phyloP scores from a whole-genome alignment of 2,113 vertebrate genomes.

The Leucopsar rothschildi region DNA sequence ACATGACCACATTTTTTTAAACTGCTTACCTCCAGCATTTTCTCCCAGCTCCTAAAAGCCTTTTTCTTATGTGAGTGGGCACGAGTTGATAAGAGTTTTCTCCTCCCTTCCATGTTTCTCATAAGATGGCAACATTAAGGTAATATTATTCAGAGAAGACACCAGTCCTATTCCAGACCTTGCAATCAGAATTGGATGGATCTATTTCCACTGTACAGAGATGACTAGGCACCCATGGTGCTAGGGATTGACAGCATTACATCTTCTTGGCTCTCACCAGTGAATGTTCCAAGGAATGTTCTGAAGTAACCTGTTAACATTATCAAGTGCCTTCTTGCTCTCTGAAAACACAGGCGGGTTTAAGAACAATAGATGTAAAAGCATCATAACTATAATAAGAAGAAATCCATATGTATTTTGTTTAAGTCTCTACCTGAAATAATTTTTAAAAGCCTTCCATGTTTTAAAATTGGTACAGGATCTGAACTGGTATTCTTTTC shows the following conservation, averaged over 20 bases:
- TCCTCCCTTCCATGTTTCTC: neutral
- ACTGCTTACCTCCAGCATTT: neutral
- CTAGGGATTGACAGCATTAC: neutral
- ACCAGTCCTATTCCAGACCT: neutral
- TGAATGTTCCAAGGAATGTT: neutral
- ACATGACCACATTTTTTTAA: fast-evolving
- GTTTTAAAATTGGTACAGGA: neutral
- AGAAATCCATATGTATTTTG: neutral
- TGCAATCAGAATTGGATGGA: neutral
- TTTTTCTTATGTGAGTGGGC: neutral
- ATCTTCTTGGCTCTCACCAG: neutral
- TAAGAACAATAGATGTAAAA: neutral
- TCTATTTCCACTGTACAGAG: neutral
- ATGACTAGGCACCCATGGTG: fast-evolving
- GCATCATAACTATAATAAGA: neutral
- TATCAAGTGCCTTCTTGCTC: neutral
- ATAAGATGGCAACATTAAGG: neutral
- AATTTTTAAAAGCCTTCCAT: neutral
- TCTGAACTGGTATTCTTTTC: neutral
- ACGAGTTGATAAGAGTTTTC: neutral
- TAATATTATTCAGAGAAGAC: neutral
- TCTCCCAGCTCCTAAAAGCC: neutral
- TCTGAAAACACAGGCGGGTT: neutral
- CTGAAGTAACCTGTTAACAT: neutral
- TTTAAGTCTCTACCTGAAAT: neutral